Base-by-base conservation (phyloP, 1,140 invertebrate genomes). In the Leptoteleia sp. region DNA sequence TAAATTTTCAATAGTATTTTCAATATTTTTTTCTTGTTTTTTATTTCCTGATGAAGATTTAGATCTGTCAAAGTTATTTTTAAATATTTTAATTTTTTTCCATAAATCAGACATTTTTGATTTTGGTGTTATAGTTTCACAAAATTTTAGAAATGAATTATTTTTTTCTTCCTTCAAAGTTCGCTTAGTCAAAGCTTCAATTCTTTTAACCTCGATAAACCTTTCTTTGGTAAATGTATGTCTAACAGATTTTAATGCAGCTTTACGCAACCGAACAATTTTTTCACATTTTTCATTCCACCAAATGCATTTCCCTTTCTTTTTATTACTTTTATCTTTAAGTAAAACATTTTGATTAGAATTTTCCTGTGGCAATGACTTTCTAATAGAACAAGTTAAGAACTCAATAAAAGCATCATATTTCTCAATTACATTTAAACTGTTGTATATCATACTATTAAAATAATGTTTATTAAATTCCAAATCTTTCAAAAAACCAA, bases 251-350 rank as follows among this genome's bases (percentile, higher is more conserved):
- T 55, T 50, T 8, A 57, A 43, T 9, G 48, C 17, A 1, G 57
- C 59, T 7, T 22, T 70, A 3, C 73, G 6, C 6, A 70, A 5
- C 0, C 57, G 15, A 1, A 19, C n/a, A 0, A 54, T 42, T 45
- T 11, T 70, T 3, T 42, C 35, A 12, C 75, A 77, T 8, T 25
- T 25, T 15, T 64, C 27, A 54, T 76, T 76, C 55, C 64, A 76
- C 57, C 57, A 76, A 3, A 72, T 37, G 35, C 31, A 52, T n/a
- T 29, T 48, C 1, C n/a, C 1, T 11, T 11, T 11, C 12, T 35
- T 35, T 2, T 35, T 12, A 35, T 2, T 1, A 1, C n/a, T n/a
- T n/a, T 35, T 12, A 35, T 35, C 1, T 35, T 35, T 12, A 2
- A 22, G 5, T 22, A 5, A 22, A 22, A 22, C n/a, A n/a, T n/a